phyloP scores from a whole-genome alignment of 2,888 invertebrate genomes.

The Homarus gammarus region DNA sequence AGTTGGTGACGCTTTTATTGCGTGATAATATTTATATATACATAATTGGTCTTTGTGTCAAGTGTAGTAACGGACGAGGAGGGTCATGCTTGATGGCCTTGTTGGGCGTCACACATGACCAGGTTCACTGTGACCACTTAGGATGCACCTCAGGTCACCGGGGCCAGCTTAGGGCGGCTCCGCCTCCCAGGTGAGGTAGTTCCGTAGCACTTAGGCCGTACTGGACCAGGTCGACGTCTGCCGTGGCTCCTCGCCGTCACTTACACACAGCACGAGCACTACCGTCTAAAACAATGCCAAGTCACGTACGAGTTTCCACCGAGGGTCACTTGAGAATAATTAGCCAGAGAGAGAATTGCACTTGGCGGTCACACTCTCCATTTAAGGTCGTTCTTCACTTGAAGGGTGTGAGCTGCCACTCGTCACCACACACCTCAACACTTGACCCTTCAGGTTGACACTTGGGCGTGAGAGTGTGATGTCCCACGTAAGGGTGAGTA shows the following conservation, averaged over 20 bases:
- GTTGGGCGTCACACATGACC: neutral
- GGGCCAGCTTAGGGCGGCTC: neutral
- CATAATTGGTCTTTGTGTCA: neutral
- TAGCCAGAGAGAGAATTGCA: neutral
- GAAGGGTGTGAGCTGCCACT: neutral
- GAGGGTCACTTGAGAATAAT: slow-evolving; percentile 5
- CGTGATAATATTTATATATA: neutral
- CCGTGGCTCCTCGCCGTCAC: neutral
- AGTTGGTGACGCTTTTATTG: neutral
- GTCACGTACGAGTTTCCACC: neutral
- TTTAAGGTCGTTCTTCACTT: neutral
- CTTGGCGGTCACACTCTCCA: neutral
- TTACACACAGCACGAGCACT: neutral
- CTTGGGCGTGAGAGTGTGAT: neutral
- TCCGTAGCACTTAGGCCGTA: neutral
- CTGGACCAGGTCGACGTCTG: neutral
- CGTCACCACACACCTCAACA: neutral
- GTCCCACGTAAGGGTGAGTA: neutral
- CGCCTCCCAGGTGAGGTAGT: neutral
- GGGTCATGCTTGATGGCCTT: neutral
- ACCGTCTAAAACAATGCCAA: neutral
- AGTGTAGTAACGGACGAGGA: neutral
- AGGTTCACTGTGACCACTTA: neutral
- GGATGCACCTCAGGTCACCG: neutral
- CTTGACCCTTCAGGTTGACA: neutral